A percentile compares a stretch with the other conserved stretches of the same genome.
These are phyloP conservation scores for Metopia argyrocephala DNA, from an alignment of 2,888 invertebrate genomes.

Conservation along the genomic window DNA sequence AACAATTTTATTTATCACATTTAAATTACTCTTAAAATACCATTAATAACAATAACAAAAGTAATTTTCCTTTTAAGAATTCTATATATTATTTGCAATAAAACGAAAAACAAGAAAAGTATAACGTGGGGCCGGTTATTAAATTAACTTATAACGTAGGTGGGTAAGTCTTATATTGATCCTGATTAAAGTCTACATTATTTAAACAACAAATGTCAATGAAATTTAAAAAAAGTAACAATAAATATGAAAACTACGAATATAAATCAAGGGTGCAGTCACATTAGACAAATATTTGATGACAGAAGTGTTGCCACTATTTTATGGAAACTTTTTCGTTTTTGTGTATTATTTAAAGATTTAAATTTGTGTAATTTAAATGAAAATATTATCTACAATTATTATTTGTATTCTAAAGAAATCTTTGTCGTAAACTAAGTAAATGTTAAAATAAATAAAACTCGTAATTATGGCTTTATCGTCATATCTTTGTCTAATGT, in stretches of 20 bases:
- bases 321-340: too few relatives aligned
- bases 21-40: conserved; percentile 3
- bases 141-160: background rate
- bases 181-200: background rate
- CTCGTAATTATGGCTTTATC: too few relatives aligned
- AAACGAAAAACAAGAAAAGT: background rate
- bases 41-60: too few relatives aligned
- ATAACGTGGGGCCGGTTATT: background rate
- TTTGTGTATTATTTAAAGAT: too few relatives aligned
- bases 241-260: background rate
- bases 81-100: too few relatives aligned
- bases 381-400: background rate
- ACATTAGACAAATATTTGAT: too few relatives aligned
- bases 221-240: background rate
- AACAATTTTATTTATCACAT: conserved; percentile 13
- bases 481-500: too few relatives aligned
- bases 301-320: too few relatives aligned
- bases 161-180: conserved; percentile 7
- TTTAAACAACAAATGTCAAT: background rate
- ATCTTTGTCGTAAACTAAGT: too few relatives aligned
- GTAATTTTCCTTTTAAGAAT: too few relatives aligned
- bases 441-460: too few relatives aligned
- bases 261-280: background rate
- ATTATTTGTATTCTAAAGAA: too few relatives aligned
- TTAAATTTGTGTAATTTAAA: background rate